Conservation (phyloP, 2,797 vertebrate species). For the Poecilia picta region DNA sequence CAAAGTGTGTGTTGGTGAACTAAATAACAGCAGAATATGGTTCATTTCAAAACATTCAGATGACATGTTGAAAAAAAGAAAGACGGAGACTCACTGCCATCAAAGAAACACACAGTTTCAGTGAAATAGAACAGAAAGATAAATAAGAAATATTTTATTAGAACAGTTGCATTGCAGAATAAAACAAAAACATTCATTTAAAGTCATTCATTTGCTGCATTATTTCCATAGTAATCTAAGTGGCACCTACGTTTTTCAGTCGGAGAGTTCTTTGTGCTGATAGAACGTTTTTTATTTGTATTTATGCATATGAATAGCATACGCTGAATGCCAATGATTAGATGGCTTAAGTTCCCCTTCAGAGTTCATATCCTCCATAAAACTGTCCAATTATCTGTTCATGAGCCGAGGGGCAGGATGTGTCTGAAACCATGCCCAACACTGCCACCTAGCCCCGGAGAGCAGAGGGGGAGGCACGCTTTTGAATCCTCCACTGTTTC, state of each 20-base stretch:
- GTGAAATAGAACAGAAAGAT: slow-evolving; percentile 29
- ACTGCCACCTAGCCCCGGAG: slow-evolving; percentile 78
- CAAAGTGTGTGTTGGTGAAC: slow-evolving; percentile 7
- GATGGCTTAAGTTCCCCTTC: slow-evolving; percentile 81
- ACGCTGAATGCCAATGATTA: slow-evolving; percentile 80
- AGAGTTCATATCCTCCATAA: slow-evolving; percentile 82
- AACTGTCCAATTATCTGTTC: slow-evolving; percentile 81
- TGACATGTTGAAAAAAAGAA: slow-evolving; percentile 18
- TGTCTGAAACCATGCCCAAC: slow-evolving; percentile 77
- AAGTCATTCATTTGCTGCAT: slow-evolving; percentile 65
- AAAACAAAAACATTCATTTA: slow-evolving; percentile 60
- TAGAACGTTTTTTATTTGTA: slow-evolving; percentile 78
- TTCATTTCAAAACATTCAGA: slow-evolving; percentile 30
- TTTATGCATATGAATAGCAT: slow-evolving; percentile 81
- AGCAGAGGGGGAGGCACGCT: slow-evolving; percentile 40
- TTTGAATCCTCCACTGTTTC: slow-evolving; percentile 41
- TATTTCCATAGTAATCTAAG: slow-evolving; percentile 60
- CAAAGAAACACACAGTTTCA: slow-evolving; percentile 30
- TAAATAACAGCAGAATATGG: slow-evolving; percentile 18
- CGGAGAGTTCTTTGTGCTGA: slow-evolving; percentile 60
- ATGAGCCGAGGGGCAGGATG: slow-evolving; percentile 69
- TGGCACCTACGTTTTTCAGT: slow-evolving; percentile 63
- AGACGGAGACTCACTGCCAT: background rate
- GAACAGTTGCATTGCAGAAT: slow-evolving; percentile 42
- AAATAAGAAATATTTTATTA: slow-evolving; percentile 10